A percentile compares a stretch with the other conserved stretches of the same genome.
Evolutionary conservation across 1,140 invertebrate genomes (phyloP).

Genomic region (Mizuhopecten yessoensis): DNA sequence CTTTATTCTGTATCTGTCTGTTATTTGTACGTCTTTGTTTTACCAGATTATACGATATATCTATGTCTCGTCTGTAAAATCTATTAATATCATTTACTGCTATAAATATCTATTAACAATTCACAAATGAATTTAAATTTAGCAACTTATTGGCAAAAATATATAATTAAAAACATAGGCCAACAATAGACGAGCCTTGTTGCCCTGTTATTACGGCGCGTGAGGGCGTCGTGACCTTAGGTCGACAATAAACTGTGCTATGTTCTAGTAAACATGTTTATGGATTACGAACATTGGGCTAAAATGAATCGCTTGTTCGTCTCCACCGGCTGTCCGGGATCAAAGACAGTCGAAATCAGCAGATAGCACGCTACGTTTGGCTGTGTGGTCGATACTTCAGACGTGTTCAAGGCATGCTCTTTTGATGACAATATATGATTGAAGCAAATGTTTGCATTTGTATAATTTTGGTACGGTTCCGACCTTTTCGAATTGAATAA

Average conservation of each 20-base stretch:
- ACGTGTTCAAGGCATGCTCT: not conserved
- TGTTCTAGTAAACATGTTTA: not conserved
- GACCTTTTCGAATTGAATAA: not conserved
- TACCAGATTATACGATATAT: not conserved
- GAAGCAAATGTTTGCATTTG: not conserved
- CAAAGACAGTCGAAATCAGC: not conserved
- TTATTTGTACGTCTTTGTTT: not conserved
- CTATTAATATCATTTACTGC: not conserved
- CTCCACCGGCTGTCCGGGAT: not conserved
- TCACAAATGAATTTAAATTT: not conserved
- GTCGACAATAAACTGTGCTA: not conserved
- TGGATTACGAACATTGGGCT: constrained; percentile 25
- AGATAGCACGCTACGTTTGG: not conserved
- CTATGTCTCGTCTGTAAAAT: not conserved
- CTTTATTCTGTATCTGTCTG: not conserved
- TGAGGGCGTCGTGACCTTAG: not conserved
- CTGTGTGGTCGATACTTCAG: not conserved
- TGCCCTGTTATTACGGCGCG: not conserved
- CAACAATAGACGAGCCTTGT: not conserved
- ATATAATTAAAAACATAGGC: not conserved
- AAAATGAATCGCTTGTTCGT: constrained; percentile 33
- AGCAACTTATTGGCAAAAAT: not conserved
- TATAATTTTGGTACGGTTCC: constrained; percentile 11
- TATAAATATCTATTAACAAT: not conserved
- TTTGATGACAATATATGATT: not conserved